Percentiles rank a stretch among this genome's conserved stretches.
Conservation (phyloP, 2,888 invertebrate genomes). For the Aethes cnicana region DNA sequence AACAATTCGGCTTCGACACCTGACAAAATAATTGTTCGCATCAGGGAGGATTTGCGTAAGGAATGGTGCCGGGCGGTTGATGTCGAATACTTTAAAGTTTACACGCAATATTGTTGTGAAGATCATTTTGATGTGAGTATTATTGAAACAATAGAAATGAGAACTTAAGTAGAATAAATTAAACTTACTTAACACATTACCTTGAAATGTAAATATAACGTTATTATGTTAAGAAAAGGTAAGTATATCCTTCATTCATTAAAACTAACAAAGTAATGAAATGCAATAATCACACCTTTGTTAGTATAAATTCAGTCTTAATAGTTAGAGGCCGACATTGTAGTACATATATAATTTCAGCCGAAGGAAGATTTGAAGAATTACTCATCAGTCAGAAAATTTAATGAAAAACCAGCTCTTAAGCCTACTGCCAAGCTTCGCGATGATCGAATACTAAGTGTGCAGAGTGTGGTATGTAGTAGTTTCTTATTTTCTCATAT, state of each 20-base stretch:
- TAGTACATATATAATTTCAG: background rate
- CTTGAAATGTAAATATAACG: too few species aligned
- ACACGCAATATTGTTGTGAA: background rate
- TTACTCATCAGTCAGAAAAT: background rate
- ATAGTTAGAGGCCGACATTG: too few species aligned
- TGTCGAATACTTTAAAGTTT: background rate
- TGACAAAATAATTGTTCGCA: background rate
- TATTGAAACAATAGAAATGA: background rate
- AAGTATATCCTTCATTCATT: too few species aligned
- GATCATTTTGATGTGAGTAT: slow-evolving; percentile 1
- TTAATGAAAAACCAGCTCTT: background rate
- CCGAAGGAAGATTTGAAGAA: background rate
- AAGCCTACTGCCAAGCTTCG: background rate
- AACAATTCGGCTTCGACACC: background rate
- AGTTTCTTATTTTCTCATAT: too few species aligned
- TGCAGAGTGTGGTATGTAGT: too few species aligned
- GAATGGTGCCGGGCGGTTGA: background rate
- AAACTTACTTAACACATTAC: too few species aligned
- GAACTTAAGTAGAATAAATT: too few species aligned
- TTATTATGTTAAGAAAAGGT: too few species aligned
- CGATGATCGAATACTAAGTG: too few species aligned
- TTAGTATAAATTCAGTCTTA: too few species aligned
- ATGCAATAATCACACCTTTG: too few species aligned
- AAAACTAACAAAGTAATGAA: too few species aligned
- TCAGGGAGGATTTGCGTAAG: background rate